A percentile compares a stretch with the other conserved stretches of the same genome.
Conservation (phyloP, 1,140 invertebrate species). For the Agraylea sexmaculata region DNA sequence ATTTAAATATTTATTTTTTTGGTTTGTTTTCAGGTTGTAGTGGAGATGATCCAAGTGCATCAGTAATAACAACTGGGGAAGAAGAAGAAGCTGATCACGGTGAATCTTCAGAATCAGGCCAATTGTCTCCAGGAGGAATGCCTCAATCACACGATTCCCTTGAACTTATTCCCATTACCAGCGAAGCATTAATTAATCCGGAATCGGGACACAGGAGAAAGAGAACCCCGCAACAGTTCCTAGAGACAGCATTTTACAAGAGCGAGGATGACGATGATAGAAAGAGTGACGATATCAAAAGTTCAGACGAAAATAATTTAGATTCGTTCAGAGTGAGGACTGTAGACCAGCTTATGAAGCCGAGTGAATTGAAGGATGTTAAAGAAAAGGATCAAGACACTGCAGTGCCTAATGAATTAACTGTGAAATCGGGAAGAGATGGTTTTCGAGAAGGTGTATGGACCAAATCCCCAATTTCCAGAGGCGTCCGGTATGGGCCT, state of each 20-base stretch:
- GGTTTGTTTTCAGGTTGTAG: constrained; percentile 20
- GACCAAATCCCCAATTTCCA: constrained; percentile 13
- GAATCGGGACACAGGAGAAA: constrained; percentile 18
- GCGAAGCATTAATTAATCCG: constrained; percentile 3
- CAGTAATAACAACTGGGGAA: constrained; percentile 17
- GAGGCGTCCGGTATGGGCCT: constrained; percentile 19
- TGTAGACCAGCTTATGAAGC: constrained; percentile 2
- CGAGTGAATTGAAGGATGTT: constrained; percentile 9
- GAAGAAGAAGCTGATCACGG: constrained; percentile 20
- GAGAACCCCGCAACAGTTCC: constrained; percentile 17
- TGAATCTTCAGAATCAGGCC: constrained; percentile 16
- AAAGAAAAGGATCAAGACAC: constrained; percentile 11
- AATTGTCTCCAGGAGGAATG: constrained; percentile 12
- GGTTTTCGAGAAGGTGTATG: constrained; percentile 17
- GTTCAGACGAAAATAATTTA: not conserved
- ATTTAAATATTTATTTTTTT: no score
- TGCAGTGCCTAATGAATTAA: constrained; percentile 15
- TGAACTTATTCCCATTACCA: constrained; percentile 17
- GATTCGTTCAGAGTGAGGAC: no score
- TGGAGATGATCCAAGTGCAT: constrained; percentile 20
- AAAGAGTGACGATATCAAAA: not conserved
- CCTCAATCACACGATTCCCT: constrained; percentile 9
- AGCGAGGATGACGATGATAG: constrained; percentile 12
- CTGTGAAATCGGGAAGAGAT: constrained; percentile 13
- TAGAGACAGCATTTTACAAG: constrained; percentile 13